Evolutionary conservation across 30 jellyfish, hydroid and myxozoan species (phyloP).

Genomic region (Pseudorhiza aurosa): DNA sequence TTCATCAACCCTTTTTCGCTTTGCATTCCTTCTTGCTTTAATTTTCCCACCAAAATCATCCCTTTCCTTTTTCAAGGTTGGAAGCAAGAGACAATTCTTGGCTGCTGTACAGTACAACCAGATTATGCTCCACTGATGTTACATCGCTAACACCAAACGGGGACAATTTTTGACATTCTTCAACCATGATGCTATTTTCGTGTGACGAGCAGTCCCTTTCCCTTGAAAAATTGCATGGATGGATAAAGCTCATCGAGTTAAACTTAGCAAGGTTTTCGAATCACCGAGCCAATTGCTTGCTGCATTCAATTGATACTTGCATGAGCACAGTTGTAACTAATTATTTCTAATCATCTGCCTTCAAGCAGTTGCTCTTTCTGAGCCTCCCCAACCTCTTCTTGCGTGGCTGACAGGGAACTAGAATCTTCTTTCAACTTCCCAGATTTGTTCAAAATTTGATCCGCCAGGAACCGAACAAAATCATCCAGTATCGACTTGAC

Average conservation of each 20-base stretch:
- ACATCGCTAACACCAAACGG: conserved; percentile 54
- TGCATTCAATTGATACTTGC: conserved; percentile 3
- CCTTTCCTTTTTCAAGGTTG: conserved; percentile 12
- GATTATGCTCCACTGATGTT: conserved; percentile 30
- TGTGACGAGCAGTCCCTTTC: conserved; percentile 12
- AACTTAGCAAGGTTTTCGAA: conserved; percentile 25
- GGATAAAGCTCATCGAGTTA: conserved; percentile 48
- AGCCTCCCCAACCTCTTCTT: conserved; percentile 71
- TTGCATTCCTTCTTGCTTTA: background rate
- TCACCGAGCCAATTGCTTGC: conserved; percentile 52
- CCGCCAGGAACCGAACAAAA: background rate
- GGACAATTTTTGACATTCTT: conserved; percentile 10
- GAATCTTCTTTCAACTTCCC: conserved; percentile 59
- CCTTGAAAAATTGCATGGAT: conserved; percentile 26
- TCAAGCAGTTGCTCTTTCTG: conserved; percentile 40
- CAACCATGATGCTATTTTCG: conserved; percentile 40
- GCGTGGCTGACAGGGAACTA: conserved; percentile 34
- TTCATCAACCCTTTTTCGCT: background rate
- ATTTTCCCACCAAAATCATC: background rate
- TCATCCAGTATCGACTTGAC: conserved; percentile 26
- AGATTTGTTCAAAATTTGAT: conserved; percentile 9
- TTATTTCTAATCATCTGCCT: conserved; percentile 23
- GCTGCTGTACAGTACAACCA: conserved; percentile 34
- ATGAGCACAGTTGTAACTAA: background rate
- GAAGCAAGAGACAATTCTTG: conserved; percentile 13